A percentile compares a stretch with the other conserved stretches of the same genome.
Conservation (phyloP, 2,888 invertebrate species). For the Platynereis dumerilii region DNA sequence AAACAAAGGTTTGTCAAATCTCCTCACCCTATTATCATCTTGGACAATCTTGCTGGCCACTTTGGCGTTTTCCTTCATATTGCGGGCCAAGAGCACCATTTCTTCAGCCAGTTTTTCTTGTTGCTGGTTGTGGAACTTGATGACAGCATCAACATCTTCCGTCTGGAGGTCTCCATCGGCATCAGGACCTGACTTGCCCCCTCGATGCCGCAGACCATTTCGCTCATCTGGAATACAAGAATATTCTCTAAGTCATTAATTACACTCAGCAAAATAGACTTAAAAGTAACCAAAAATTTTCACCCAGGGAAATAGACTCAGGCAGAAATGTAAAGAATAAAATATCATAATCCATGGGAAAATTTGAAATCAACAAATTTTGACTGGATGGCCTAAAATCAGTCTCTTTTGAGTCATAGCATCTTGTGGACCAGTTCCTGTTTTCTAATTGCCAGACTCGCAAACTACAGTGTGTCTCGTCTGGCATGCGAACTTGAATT, state of each 20-base stretch:
- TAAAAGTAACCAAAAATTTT: background rate
- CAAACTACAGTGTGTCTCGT: no score
- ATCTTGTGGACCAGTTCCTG: no score
- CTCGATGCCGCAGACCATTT: conserved; percentile 46
- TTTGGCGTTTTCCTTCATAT: conserved; percentile 87
- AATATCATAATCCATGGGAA: no score
- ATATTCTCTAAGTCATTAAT: background rate
- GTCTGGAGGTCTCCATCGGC: conserved; percentile 29
- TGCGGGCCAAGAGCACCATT: conserved; percentile 86
- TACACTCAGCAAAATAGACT: background rate
- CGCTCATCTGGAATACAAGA: conserved; percentile 60
- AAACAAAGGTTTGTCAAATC: no score
- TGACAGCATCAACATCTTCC: conserved; percentile 77
- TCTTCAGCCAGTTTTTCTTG: conserved; percentile 94
- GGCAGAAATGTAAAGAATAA: no score
- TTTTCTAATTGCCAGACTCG: no score
- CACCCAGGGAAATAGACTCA: no score
- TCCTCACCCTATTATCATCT: conserved; percentile 80
- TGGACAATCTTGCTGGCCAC: conserved; percentile 88
- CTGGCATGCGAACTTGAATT: no score
- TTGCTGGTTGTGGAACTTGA: conserved; percentile 85
- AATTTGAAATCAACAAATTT: no score
- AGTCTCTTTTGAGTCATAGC: no score
- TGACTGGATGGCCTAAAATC: no score
- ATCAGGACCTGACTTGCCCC: conserved; percentile 17